Conservation (phyloP, 2,113 vertebrate genomes). For the Tragulus kanchil region DNA sequence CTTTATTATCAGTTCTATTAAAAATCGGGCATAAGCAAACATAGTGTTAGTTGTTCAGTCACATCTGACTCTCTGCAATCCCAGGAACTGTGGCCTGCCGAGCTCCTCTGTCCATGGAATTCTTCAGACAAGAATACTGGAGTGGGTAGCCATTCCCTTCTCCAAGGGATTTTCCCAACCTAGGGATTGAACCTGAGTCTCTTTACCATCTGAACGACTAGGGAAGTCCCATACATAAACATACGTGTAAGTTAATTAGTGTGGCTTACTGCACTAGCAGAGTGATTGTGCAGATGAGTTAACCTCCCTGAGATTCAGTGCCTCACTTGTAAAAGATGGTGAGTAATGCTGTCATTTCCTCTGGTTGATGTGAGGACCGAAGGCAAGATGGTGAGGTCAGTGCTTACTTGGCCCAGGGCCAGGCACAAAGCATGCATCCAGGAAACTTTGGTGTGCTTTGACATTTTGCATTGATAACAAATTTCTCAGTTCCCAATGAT, state of each 20-base stretch:
- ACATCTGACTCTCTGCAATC: neutral
- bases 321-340: neutral
- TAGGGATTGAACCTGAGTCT: neutral
- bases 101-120: neutral
- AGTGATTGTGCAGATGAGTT: neutral
- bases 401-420: neutral
- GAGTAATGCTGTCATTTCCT: neutral
- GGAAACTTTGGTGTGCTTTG: neutral
- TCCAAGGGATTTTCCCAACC: neutral
- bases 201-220: neutral
- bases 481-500: constrained; percentile 25
- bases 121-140: neutral
- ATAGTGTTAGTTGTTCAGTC: neutral
- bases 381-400: neutral
- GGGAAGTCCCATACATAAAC: neutral
- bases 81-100: neutral
- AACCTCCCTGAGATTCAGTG: neutral
- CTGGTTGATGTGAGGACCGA: neutral
- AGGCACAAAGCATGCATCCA: neutral
- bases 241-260: neutral
- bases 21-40: neutral
- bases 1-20: neutral
- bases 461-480: constrained; percentile 17
- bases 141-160: neutral
- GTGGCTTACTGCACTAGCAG: neutral